phyloP scores from a whole-genome alignment of 1,140 invertebrate species.

The Drosophila prosaltans region DNA sequence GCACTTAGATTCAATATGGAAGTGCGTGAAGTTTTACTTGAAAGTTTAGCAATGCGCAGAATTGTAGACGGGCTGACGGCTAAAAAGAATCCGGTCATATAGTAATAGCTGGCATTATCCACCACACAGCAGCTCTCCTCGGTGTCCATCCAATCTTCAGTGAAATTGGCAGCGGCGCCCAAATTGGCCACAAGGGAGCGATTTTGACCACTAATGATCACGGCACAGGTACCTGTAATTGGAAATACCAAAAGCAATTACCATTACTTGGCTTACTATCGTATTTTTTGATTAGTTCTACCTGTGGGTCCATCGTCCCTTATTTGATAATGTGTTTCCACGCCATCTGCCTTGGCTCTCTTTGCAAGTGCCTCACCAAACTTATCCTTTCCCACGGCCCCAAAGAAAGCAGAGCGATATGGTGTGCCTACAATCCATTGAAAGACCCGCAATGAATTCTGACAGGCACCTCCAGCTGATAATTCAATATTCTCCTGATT shows the following conservation, averaged over 20 bases:
- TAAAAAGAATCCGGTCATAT: conserved; percentile 64
- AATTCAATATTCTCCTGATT: conserved; percentile 91
- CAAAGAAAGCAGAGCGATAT: conserved; percentile 93
- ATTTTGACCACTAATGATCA: conserved; percentile 85
- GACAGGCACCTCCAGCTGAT: conserved; percentile 96
- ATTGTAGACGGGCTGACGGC: conserved; percentile 47
- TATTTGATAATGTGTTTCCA: conserved; percentile 93
- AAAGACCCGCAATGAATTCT: conserved; percentile 95
- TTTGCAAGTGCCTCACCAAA: conserved; percentile 94
- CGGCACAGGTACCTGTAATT: conserved; percentile 90
- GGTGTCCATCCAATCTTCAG: conserved; percentile 43
- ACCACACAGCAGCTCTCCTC: conserved; percentile 52
- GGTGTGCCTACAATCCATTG: conserved; percentile 96
- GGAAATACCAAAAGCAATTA: not conserved
- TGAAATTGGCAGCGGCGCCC: conserved; percentile 56
- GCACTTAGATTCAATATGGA: conserved; percentile 64
- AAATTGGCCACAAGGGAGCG: conserved; percentile 65
- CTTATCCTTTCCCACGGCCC: conserved; percentile 96
- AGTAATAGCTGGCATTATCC: conserved; percentile 43
- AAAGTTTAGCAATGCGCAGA: conserved; percentile 15
- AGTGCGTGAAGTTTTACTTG: conserved; percentile 26
- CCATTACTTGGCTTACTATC: not conserved
- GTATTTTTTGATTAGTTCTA: not conserved
- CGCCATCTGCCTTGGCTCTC: conserved; percentile 91
- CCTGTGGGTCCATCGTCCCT: conserved; percentile 89